phyloP scores from a whole-genome alignment of 2,888 invertebrate species.

The Punctoribates punctum region DNA sequence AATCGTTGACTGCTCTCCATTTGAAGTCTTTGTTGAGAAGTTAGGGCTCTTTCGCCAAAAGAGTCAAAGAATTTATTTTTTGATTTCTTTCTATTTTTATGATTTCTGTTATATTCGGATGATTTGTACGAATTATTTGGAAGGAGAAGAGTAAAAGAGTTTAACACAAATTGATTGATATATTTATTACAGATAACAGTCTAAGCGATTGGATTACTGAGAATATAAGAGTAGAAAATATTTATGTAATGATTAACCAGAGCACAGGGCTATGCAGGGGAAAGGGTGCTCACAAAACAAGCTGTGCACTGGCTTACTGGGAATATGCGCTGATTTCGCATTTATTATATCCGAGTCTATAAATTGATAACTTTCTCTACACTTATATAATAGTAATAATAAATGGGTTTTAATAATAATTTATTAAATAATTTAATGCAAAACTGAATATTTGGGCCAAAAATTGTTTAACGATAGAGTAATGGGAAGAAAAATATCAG shows the following conservation, averaged over 20 bases:
- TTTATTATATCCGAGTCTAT: background rate
- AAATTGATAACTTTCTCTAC: too few relatives aligned
- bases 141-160: constrained; percentile 4
- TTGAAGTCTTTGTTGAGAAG: constrained; percentile 3
- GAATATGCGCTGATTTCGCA: constrained; percentile 18
- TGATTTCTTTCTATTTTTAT: background rate
- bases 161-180: constrained; percentile 33
- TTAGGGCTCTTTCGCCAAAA: background rate
- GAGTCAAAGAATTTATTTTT: background rate
- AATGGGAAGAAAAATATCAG: background rate
- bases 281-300: background rate
- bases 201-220: constrained; percentile 8
- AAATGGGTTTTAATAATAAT: constrained; percentile 16
- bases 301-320: background rate
- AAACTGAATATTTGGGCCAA: constrained; percentile 12
- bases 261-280: constrained; percentile 16
- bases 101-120: background rate
- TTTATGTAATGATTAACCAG: constrained; percentile 16
- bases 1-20: background rate
- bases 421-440: constrained; percentile 25
- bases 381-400: background rate
- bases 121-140: background rate
- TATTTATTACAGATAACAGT: constrained; percentile 18
- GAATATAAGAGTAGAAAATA: background rate
- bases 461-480: background rate